Evolutionary conservation across 2,888 invertebrate genomes (phyloP).

Genomic region (Chloromyia formosa): DNA sequence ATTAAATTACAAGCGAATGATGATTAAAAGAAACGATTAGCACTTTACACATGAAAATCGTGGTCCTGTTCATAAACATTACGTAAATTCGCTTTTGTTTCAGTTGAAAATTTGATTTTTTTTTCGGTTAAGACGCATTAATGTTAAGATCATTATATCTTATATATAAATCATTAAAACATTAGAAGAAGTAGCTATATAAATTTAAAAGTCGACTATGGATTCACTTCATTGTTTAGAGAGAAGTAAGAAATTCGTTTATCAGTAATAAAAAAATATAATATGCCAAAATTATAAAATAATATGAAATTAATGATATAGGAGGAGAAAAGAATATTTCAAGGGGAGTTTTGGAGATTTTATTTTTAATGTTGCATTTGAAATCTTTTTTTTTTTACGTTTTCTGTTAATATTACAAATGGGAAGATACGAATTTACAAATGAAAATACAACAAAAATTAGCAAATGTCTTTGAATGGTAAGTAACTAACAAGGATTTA

Average conservation of each 20-base stretch:
- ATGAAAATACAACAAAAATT: no score
- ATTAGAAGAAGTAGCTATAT: background rate
- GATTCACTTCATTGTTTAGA: no score
- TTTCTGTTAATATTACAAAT: no score
- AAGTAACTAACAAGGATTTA: no score
- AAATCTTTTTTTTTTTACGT: no score
- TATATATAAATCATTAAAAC: slow-evolving; percentile 14
- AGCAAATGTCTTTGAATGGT: no score
- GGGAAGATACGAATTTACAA: no score
- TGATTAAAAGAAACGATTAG: background rate
- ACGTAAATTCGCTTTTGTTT: slow-evolving; percentile 28
- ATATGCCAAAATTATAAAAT: background rate
- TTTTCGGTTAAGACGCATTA: slow-evolving; percentile 31
- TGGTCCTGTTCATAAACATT: slow-evolving; percentile 34
- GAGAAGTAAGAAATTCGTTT: no score
- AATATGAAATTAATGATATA: background rate
- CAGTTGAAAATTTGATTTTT: background rate
- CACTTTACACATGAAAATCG: slow-evolving; percentile 4
- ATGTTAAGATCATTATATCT: slow-evolving; percentile 28
- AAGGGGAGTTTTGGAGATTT: no score
- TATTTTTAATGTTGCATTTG: no score
- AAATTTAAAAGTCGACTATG: background rate
- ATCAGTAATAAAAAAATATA: background rate
- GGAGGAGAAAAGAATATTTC: no score
- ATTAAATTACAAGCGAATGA: background rate